Conservation (phyloP, 2,888 invertebrate species). For the Lochmaea capreae region DNA sequence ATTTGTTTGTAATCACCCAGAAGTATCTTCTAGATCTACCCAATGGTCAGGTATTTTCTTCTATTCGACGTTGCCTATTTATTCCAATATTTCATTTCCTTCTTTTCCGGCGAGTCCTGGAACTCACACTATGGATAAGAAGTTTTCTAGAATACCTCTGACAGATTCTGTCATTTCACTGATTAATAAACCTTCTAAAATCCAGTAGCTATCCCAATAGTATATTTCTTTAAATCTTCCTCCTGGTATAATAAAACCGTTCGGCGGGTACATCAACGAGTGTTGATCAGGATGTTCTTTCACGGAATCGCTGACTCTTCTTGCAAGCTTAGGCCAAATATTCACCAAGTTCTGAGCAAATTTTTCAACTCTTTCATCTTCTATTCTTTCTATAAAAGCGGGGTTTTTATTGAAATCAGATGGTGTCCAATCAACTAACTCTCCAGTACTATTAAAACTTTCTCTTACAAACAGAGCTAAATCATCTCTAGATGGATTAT, state of each 20-base stretch:
- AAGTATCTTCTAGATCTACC: too few relatives aligned
- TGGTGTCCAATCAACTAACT: slow-evolving; percentile 73
- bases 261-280: slow-evolving; percentile 65
- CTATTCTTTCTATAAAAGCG: slow-evolving; percentile 70
- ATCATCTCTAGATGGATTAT: slow-evolving; percentile 67
- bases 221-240: slow-evolving; percentile 81
- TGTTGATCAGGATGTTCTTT: slow-evolving; percentile 64
- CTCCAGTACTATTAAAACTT: slow-evolving; percentile 71
- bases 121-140: slow-evolving; percentile 78
- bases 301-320: slow-evolving; percentile 72
- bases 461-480: slow-evolving; percentile 69
- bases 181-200: slow-evolving; percentile 78
- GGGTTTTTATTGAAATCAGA: slow-evolving; percentile 72
- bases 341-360: slow-evolving; percentile 74
- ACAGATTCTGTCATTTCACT: slow-evolving; percentile 82
- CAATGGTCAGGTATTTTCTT: too few relatives aligned
- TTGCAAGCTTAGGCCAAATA: slow-evolving; percentile 73
- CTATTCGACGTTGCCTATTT: too few relatives aligned
- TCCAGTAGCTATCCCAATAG: slow-evolving; percentile 93
- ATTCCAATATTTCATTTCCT: too few relatives aligned
- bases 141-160: slow-evolving; percentile 81
- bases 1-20: too few relatives aligned
- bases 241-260: slow-evolving; percentile 75
- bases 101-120: too few relatives aligned
- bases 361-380: slow-evolving; percentile 70